Base-by-base conservation (phyloP, 1,140 invertebrate species). In the Brachionus manjavacas region DNA sequence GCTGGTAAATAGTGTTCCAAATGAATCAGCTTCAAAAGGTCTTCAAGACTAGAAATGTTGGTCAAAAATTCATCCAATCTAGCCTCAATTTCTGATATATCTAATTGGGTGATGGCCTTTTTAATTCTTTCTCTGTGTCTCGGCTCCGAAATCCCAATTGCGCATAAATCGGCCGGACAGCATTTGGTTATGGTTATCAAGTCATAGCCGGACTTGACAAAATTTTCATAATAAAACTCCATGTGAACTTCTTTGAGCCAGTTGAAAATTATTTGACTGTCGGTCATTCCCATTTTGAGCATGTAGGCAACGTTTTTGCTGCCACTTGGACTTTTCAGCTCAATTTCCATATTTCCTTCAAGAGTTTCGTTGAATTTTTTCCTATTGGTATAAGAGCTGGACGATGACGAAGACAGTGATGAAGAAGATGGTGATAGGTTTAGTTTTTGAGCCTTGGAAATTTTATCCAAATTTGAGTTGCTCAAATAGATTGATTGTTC, bases 181-280 rank as follows among this genome's bases (percentile, higher is more conserved):
- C 99, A 98, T 84, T 96, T 91, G 28, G 95, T 95, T 86, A 99
- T 96, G 0, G 97, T 99, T 23, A 95, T 93, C 91, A 99, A 93
- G 91, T 99, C 97, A 89, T 99, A 99, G 43, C 97, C 97, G 52
- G 97, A 95, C 23, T 94, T 92, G 68, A 96, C 92, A 90, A 99
- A 99, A 25, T 97, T 92, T 43, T 94, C 92, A 85, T 95, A 95
- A 90, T 99, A 99, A 88, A 98, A 95, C 88, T 97, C 96, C 90
- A 97, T 96, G 87, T 96, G 94, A 49, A 99, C 91, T 87, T 97
- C 95, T 49, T 94, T 92, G 86, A 99, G 90, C 96, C 97, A 99
- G 83, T 94, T 93, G 86, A 95, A 68, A 23, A 76, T 76, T 23
- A 76, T 76, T 76, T 76, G 72, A 49, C 72, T 76, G 25, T 76